Base-by-base conservation (phyloP, 2,888 invertebrate genomes). In the Drosophila atripex region DNA sequence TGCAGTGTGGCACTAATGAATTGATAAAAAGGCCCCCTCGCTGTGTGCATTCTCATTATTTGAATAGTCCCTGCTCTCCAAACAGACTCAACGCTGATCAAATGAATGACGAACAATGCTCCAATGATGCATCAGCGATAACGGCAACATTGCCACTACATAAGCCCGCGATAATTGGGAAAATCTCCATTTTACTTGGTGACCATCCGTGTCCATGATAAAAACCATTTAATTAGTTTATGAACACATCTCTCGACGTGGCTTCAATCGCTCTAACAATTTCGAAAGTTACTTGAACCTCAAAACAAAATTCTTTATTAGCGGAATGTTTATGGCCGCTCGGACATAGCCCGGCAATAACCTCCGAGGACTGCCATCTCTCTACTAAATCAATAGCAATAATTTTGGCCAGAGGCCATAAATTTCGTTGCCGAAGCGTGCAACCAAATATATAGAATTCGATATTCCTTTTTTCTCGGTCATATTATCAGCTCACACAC, bases 371-470 rank as follows among this genome's bases (percentile, higher is more conserved):
- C 28, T 23, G 63, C 54, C 69, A 61, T 35, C 61, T 23, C 49
- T 16, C 30, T 7, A 16, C 63, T 53, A 64, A 83, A 77, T 86
- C 84, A 86, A 88, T 86, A 75, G 69, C 75, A 72, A 86, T 82
- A 88, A 76, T 76, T 83, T 71, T 71, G 53, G 59, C 58, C 32
- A 68, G 57, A 49, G 43, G 38, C 55, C 41, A 73, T 75, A 73
- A 75, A 73, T 75, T 61, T 35, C 16, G 18, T 30, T 38, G 30
- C 38, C 58, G 32, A 70, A 46, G 46, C 52, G 53, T 58, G 70
- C 55, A 52, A 63, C 57, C 61, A 52, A 49, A 58, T 57, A 41
- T 59, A 25, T 50, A 55, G 25, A 32, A 38, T 54, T 39, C 39
- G 23, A 64, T 64, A 53, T 64, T 53, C 65, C 43, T 38, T 63